These are phyloP conservation scores for Alethe castanea DNA, from an alignment of 2,113 vertebrate genomes.

Conservation along the genomic window DNA sequence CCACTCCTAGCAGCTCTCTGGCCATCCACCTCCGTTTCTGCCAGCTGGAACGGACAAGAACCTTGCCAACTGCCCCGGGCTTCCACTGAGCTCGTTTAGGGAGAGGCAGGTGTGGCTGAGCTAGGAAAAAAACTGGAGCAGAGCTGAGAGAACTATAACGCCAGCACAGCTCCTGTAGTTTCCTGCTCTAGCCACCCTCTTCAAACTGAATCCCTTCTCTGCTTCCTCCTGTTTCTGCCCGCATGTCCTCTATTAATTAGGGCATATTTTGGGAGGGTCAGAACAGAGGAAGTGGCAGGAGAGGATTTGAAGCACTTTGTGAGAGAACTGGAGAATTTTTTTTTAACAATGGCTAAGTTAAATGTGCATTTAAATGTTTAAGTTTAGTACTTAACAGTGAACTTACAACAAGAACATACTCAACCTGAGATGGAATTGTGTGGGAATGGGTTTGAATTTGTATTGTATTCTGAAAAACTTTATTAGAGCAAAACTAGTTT, in stretches of 20 bases:
- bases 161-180: constrained; percentile 36
- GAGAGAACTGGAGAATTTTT: background rate
- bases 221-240: background rate
- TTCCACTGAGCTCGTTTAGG: background rate
- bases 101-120: constrained; percentile 58
- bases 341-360: background rate
- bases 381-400: background rate
- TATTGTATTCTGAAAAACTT: background rate
- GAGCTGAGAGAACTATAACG: background rate
- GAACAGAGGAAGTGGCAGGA: background rate
- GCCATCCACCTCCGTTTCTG: constrained; percentile 56
- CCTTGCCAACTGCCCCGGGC: background rate
- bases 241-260: background rate
- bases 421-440: background rate
- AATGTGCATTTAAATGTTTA: background rate
- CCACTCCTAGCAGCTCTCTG: constrained; percentile 71
- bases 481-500: background rate
- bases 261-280: background rate
- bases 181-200: background rate
- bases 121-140: background rate
- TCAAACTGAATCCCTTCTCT: background rate
- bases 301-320: background rate
- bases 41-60: background rate
- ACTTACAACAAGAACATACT: background rate
- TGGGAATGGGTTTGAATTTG: background rate